Base-by-base conservation (phyloP, 2,888 invertebrate species). In the Auanema sp. region DNA sequence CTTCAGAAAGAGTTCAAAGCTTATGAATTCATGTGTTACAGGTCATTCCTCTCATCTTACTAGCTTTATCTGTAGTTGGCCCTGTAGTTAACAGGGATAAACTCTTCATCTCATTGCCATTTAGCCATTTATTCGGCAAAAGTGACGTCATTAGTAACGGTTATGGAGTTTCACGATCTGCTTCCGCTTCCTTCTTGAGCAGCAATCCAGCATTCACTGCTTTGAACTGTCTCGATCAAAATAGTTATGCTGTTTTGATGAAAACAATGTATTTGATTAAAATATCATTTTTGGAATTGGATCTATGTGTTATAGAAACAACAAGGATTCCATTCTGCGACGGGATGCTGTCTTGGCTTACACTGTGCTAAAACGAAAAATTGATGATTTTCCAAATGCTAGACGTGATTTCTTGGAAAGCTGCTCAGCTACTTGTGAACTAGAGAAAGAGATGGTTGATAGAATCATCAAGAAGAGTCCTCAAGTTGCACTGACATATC, bases 201-300 rank as follows among this genome's bases (percentile, higher is more conserved):
- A 62, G 74, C 10, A 82, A 79, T 69, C 77, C 80, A 14, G 68
- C 69, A 8, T 81, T 76, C 62, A 62, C 67, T 6, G 55, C 70
- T 25, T 52, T 73, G 33, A 60, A 64, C 52, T 66, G 64, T 52
- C 43, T 65, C 24, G 65, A 71, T 53, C 58, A 60, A 33, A 60
- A 71, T 41, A 66, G 60, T 41, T 75, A 69, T 65, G 71, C 75
- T 10, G 75, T 77, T 43, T 61, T 77, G 41, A 54, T 77, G 16
- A 68, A 61, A 40, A 61, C 61, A 10, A 52, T 21, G 66, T 66
- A 42, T 6, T 41, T 8, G 8, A 8, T 33, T 33, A 33, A 33
- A 33, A 21, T 54, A 1, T 16, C 23, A 24, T 52, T 6, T 12
- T 8, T 47, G 16, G 11, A 47, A 18, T 11, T 8, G 6, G 8